These are phyloP conservation scores for Diceros bicornis DNA, from an alignment of 2,797 vertebrate genomes.

Conservation along the genomic window DNA sequence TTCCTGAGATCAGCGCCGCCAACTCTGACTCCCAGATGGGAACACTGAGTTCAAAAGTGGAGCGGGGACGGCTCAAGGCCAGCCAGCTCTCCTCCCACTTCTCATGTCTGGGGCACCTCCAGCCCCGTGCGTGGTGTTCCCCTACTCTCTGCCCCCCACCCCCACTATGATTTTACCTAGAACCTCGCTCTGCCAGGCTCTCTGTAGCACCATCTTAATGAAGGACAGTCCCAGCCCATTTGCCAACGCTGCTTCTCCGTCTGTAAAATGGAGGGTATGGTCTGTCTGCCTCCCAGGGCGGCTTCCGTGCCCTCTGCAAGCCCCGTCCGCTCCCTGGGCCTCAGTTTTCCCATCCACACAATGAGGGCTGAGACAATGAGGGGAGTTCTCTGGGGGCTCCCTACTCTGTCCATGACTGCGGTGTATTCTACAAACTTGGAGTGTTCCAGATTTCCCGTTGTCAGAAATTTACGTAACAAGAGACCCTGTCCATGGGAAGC, in stretches of 20 bases:
- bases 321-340: background rate
- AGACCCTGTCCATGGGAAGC: background rate
- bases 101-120: background rate
- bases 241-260: background rate
- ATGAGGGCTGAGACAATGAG: background rate
- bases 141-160: background rate
- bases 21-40: background rate
- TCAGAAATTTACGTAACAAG: background rate
- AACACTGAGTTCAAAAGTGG: background rate
- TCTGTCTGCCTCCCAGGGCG: background rate
- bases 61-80: background rate
- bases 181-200: background rate
- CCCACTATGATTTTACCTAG: background rate
- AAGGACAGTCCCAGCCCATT: background rate
- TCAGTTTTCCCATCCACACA: background rate
- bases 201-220: background rate
- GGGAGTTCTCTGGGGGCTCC: background rate
- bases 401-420: background rate
- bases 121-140: background rate
- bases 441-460: background rate
- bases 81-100: background rate
- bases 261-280: background rate
- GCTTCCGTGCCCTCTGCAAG: background rate
- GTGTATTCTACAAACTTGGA: background rate
- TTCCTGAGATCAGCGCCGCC: background rate